phyloP scores from a whole-genome alignment of 2,888 invertebrate species.

The Chaitophorus viminalis region DNA sequence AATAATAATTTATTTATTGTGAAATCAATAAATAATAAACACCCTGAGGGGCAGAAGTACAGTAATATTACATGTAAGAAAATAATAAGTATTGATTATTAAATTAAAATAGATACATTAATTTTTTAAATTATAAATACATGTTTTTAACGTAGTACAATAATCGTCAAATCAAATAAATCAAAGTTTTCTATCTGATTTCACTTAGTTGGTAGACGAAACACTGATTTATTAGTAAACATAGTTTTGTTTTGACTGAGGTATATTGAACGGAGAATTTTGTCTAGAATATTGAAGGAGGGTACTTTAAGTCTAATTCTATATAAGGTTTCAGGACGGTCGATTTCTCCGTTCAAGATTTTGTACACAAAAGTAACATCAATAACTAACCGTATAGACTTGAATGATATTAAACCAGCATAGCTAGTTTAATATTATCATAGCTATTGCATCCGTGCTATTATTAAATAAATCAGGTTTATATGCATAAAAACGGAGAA shows the following conservation, averaged over 20 bases:
- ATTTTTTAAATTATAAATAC: neutral
- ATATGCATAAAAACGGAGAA: conserved; percentile 5
- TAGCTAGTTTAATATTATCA: no score
- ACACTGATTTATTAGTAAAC: neutral
- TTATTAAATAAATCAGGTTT: neutral
- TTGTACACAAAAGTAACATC: neutral
- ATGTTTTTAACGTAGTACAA: neutral
- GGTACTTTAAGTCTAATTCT: neutral
- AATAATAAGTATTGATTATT: neutral
- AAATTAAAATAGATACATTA: neutral
- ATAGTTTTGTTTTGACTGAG: neutral
- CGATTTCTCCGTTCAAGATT: neutral
- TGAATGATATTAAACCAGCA: neutral
- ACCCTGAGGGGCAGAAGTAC: neutral
- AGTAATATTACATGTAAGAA: neutral
- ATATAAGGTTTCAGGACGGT: neutral
- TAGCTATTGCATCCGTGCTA: neutral
- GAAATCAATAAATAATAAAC: neutral
- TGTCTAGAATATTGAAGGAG: neutral
- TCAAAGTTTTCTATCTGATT: neutral
- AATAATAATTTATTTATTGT: neutral
- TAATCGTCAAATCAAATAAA: no score
- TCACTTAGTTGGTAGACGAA: neutral
- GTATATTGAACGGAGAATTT: neutral
- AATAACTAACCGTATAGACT: neutral